These are phyloP conservation scores for Mystacornis crossleyi DNA, from an alignment of 2,113 vertebrate species.

Conservation along the genomic window DNA sequence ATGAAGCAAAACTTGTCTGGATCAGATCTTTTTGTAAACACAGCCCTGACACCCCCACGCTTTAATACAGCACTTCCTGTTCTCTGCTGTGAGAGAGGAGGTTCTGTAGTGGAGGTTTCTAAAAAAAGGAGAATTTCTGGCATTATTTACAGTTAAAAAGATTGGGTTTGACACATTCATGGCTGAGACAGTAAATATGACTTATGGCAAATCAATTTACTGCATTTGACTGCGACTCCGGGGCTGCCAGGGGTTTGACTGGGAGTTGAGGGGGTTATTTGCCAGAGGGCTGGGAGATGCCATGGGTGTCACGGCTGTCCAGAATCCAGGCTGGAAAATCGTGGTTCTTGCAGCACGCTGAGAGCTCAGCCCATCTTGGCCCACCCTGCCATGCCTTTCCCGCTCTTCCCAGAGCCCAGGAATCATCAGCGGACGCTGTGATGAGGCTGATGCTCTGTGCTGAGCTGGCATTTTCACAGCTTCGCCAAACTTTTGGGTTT, in stretches of 20 bases:
- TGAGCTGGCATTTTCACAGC: not conserved
- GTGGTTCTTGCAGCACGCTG: rapidly evolving
- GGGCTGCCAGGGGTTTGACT: not conserved
- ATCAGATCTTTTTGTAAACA: not conserved
- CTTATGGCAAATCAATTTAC: conserved; percentile 41
- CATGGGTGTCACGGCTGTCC: rapidly evolving
- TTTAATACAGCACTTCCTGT: not conserved
- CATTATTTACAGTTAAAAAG: conserved; percentile 29
- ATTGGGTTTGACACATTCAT: conserved; percentile 27
- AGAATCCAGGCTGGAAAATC: not conserved
- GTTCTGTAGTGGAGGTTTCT: not conserved
- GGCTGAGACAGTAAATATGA: conserved; percentile 26
- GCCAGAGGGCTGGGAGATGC: not conserved
- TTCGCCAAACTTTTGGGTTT: not conserved
- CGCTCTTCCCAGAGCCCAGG: not conserved
- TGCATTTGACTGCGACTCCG: not conserved
- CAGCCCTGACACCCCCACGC: not conserved
- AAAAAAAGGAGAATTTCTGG: conserved; percentile 4
- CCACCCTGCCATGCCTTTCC: not conserved
- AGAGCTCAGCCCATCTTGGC: not conserved
- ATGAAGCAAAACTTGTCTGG: not conserved
- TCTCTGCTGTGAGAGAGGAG: not conserved
- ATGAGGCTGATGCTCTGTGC: not conserved
- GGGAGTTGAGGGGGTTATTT: not conserved
- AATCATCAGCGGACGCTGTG: not conserved